Base-by-base conservation (phyloP, 2,113 vertebrate genomes). In the Stomatorhinus ivindoensis region DNA sequence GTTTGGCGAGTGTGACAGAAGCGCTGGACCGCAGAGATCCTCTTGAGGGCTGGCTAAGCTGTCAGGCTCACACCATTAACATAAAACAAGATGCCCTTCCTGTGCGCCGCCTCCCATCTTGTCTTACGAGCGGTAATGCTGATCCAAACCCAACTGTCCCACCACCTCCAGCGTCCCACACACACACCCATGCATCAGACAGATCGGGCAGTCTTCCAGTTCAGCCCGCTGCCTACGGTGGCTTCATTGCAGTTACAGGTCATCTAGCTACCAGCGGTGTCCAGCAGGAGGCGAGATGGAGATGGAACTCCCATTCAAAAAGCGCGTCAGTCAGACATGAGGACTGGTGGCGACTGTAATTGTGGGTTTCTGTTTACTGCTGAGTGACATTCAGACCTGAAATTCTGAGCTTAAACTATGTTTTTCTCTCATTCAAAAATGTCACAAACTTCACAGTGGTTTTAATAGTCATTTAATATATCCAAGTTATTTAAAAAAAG, bases 21-120 rank as follows among this genome's bases (percentile, higher is more conserved):
- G 93, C 98, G 97, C 97, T 99, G 98, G 99, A 98, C 96, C 97
- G 97, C 97, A 97, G 97, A 96, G 95, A 96, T 96, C 96, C 95
- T 94, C 94, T 95, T 96, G 96, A 96, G 96, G 95, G 95, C 94
- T 95, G 95, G 96, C 96, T 96, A 96, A 94, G 94, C 95, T 95
- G 96, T 96, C 96, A 95, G 94, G 94, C 94, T 90, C 93, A 91
- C 92, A 91, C 92, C 94, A 96, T 96, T 96, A 96, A 95, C 96
- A 96, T 96, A 96, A 95, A 96, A 94, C 95, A 93, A 95, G 95
- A 94, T 93, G 91, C 93, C 93, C 93, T 94, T 92, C 92, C 92
- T 90, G 93, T 93, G 94, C 90, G 15, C 50, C 31, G 27, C 50
- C 35, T 3, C 42, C 10, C 19, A 0, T 53, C 11, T 13, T 5